Evolutionary conservation across 1,140 invertebrate species (phyloP), one percentile per base, ranked within the genome.

Genomic region (Vollenhovia emeryi): DNA sequence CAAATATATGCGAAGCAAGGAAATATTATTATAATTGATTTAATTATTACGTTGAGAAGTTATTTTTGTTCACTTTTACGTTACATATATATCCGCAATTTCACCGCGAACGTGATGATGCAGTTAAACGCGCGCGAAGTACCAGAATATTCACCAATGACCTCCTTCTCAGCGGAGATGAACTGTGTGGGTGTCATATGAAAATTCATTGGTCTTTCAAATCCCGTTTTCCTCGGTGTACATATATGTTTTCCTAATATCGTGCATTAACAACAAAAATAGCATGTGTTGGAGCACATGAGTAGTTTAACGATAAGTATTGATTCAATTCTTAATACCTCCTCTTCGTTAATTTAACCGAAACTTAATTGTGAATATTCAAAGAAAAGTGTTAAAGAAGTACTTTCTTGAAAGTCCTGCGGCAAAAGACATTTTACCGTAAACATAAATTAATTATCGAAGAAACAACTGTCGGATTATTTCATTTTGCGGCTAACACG

Each of bases 161-260:
- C 15, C 24, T 75, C 36, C 36, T 55, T 71, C 45, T 57, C 11
- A 76, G 4, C 15, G 0, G 18, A 60, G 9, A 59, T 40, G 1
- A 60, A 76, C 24, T 24, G 50, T 1, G 24, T 76, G 24, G 52
- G 55, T 62, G 15, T 76, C 21, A 18, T 43, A 45, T 45, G 18
- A 59, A 76, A 62, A 76, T 76, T 40, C 36, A 76, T 76, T 76
- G 36, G 5, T 75, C 33, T 52, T 78, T 64, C n/a, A 36, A 74
- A 57, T 4, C 11, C 2, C 40, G 13, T 64, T 78, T 45, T 24
- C 8, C n/a, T 64, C 40, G 11, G 21, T 76, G 0, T 18, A 76
- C 43, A 48, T 9, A 13, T 9, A 40, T 15, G 21, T 66, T 78
- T 78, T 76, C 3, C 9, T n/a, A 30, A 43, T 21, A 6, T 9